These are phyloP conservation scores for Percina caprodes DNA, from an alignment of 2,113 vertebrate species.

Conservation along the genomic window DNA sequence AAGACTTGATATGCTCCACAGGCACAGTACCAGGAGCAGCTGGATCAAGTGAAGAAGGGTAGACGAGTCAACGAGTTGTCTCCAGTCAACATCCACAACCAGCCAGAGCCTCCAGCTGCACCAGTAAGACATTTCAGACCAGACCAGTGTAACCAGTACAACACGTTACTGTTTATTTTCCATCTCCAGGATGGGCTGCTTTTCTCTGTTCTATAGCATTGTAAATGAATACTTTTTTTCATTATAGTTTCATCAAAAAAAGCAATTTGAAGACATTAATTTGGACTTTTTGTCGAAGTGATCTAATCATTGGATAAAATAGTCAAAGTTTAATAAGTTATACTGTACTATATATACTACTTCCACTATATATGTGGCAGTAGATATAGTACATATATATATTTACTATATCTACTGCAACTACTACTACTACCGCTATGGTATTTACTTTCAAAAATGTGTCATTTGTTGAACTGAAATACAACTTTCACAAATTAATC, in stretches of 20 bases:
- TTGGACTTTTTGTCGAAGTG: too few species aligned
- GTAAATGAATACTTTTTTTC: background rate
- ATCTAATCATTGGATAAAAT: too few species aligned
- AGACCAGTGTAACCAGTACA: background rate
- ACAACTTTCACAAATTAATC: too few species aligned
- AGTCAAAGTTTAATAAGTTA: too few species aligned
- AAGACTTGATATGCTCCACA: slow-evolving; percentile 51
- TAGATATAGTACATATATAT: too few species aligned
- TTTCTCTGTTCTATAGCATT: background rate
- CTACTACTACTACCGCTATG: too few species aligned
- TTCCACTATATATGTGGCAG: too few species aligned
- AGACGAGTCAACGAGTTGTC: slow-evolving; percentile 64
- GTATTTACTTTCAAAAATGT: too few species aligned
- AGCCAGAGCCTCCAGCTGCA: slow-evolving; percentile 49
- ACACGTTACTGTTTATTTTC: background rate
- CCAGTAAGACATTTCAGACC: slow-evolving; percentile 76
- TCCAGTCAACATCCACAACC: slow-evolving; percentile 43
- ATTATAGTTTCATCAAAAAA: background rate
- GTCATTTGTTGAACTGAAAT: too few species aligned
- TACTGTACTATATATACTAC: too few species aligned
- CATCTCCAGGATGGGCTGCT: background rate
- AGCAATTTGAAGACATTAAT: background rate
- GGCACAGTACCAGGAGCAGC: slow-evolving; percentile 85
- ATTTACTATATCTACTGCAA: too few species aligned
- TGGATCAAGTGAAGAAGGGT: slow-evolving; percentile 80